Evolutionary conservation across 2,888 invertebrate species (phyloP), one percentile per base, ranked within the genome.

Genomic region (Muschampia plurimacula): DNA sequence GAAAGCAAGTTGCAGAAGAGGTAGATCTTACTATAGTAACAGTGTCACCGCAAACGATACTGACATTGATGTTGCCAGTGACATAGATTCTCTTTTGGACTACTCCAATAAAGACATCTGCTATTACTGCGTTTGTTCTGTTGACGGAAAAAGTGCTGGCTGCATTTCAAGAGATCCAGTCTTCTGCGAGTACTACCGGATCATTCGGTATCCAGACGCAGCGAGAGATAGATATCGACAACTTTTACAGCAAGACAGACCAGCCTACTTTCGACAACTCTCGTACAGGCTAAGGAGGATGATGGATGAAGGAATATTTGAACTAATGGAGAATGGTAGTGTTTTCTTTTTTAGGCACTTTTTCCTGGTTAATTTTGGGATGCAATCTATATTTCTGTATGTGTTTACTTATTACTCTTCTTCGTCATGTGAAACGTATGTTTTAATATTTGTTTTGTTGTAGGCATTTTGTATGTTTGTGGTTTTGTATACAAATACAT

Each of bases 11-110:
- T 93, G 93, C 77, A 80, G 72, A 36, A 84, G 93, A 15, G 88
- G 87, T 0, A 80, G 78, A 9, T 87, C 91, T 1, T 93, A 89
- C 83, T 93, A 93, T 83, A 88, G 84, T 70, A 92, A 91, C 81
- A 85, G 84, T 62, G 9, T 81, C 0, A 82, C 74, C 0, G 88
- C 90, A 0, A 88, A 88, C 41, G 81, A 87, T 39, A 89, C 90
- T 0, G 85, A 86, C 69, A 84, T 92, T 2, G 88, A 88, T 52
- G 74, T 86, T 1, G 78, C 74, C 0, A 75, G 78, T 0, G 87
- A 87, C 2, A 66, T 89, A 5, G 83, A 84, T 0, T 85, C 87
- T 0, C 81, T 89, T 0, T 77, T 92, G 12, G 86, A 87, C 77
- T 91, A 89, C 74, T 41, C 75, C 12, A 80, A 85, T 39, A 79